Percentiles rank a stretch among this genome's conserved stretches.
Conservation (phyloP, 2,888 invertebrate genomes). For the Chrysopilus asiliformis region DNA sequence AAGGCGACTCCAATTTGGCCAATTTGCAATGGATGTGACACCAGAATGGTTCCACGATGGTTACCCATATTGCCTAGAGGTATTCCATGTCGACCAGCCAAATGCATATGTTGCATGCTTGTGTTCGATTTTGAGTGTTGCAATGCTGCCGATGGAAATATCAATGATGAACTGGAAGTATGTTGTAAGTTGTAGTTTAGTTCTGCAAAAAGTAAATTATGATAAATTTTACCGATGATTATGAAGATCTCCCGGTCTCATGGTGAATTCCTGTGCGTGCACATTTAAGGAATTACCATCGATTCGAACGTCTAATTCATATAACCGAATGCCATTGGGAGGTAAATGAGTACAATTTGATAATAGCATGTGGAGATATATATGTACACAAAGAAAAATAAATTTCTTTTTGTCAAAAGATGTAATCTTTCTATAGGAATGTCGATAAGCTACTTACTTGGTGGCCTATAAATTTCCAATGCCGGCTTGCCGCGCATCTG, state of each 20-base stretch:
- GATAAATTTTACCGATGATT: conserved; percentile 24
- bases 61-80: conserved; percentile 17
- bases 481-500: conserved; percentile 55
- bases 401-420: too few relatives aligned
- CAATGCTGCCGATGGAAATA: conserved; percentile 26
- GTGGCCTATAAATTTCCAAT: conserved; percentile 79
- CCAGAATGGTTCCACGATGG: conserved; percentile 31
- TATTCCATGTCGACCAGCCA: conserved; percentile 22
- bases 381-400: too few relatives aligned
- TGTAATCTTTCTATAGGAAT: too few relatives aligned
- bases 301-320: conserved; percentile 43
- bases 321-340: not conserved
- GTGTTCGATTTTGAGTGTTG: conserved; percentile 42
- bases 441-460: conserved; percentile 51
- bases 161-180: conserved; percentile 36
- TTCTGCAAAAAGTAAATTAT: conserved; percentile 25
- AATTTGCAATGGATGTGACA: conserved; percentile 31
- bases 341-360: too few relatives aligned
- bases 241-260: conserved; percentile 38
- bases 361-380: too few relatives aligned
- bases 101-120: conserved; percentile 39
- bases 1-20: conserved; percentile 21
- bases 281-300: conserved; percentile 50
- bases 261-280: conserved; percentile 81
- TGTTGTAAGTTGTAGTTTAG: conserved; percentile 37